Conservation (phyloP, 2,888 invertebrate genomes). For the Drosophila nigricruria region DNA sequence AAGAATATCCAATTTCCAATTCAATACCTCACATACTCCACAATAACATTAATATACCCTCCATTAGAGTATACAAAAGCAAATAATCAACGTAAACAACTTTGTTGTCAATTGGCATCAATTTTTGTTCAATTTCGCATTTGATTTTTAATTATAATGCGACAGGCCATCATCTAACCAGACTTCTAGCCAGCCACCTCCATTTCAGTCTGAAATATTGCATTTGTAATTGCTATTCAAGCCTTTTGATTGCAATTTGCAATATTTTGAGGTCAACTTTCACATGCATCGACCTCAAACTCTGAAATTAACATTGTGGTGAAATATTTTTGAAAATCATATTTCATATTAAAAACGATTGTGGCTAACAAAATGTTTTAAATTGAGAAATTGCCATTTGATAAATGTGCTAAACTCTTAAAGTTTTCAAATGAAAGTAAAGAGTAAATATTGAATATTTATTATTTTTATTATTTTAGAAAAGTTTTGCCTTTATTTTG, state of each 20-base stretch:
- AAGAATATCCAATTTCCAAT: no score
- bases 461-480: no score
- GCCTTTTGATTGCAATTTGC: slow-evolving; percentile 25
- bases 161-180: slow-evolving; percentile 27
- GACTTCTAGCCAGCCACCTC: slow-evolving; percentile 1
- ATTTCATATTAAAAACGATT: not conserved
- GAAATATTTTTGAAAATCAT: slow-evolving; percentile 4
- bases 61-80: slow-evolving; percentile 8
- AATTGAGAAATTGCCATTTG: slow-evolving; percentile 3
- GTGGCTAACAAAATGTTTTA: not conserved
- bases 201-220: not conserved
- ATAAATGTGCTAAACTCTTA: not conserved
- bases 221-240: slow-evolving; percentile 32
- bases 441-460: no score
- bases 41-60: slow-evolving; percentile 2
- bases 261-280: slow-evolving; percentile 36
- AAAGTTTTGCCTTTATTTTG: no score
- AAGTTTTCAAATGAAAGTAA: not conserved
- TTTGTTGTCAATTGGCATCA: slow-evolving; percentile 42
- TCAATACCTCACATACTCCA: not conserved
- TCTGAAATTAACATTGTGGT: slow-evolving; percentile 7
- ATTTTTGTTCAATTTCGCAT: slow-evolving; percentile 54
- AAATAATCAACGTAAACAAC: slow-evolving; percentile 28
- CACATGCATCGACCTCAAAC: slow-evolving; percentile 3
- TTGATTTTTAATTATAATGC: slow-evolving; percentile 54